Percentiles rank a stretch among this genome's conserved stretches.
Conservation (phyloP, 2,888 invertebrate genomes). For the Megalurothrips usitatus region DNA sequence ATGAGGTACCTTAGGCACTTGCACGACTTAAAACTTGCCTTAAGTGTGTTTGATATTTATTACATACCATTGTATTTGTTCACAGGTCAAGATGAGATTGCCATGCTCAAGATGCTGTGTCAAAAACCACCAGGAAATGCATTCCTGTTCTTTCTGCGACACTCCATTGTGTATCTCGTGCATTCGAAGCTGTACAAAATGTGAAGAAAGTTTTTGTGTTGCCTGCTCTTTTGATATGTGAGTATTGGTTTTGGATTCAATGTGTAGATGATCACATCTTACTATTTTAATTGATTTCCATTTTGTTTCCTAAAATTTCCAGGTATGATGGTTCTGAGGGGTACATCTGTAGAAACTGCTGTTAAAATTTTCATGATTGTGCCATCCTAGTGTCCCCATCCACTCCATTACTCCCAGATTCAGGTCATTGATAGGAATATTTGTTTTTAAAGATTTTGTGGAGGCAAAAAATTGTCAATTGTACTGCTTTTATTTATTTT, state of each 20-base stretch:
- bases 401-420: not conserved
- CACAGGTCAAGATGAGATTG: not conserved
- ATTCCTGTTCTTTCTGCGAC: not conserved
- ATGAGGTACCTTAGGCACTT: no score
- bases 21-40: no score
- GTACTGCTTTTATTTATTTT: not conserved
- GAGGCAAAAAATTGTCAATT: not conserved
- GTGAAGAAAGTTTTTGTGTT: not conserved
- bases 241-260: not conserved
- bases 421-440: not conserved
- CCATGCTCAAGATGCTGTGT: not conserved
- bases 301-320: not conserved
- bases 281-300: not conserved
- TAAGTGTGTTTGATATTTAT: no score
- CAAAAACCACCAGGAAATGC: not conserved
- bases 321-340: conserved; percentile 1
- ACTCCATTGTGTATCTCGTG: not conserved
- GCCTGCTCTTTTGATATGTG: not conserved
- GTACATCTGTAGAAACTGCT: not conserved
- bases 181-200: not conserved
- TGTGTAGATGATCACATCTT: not conserved
- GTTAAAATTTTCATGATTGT: not conserved
- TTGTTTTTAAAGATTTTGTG: not conserved
- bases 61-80: no score
- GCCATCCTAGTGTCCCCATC: no score